Conservation (phyloP, 2,888 invertebrate species). For the Melikaiella ostensackeni region DNA sequence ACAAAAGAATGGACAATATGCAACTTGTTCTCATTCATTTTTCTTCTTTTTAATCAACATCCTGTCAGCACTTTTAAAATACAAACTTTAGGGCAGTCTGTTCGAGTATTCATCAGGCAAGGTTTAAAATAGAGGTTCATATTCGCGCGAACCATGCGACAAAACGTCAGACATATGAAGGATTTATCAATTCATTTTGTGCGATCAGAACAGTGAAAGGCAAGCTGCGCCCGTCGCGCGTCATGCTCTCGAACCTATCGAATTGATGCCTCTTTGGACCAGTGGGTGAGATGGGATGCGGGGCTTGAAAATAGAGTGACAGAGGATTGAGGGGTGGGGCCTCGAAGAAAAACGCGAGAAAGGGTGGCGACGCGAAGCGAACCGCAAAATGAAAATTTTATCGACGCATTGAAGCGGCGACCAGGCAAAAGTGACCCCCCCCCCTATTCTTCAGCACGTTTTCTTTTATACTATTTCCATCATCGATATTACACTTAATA, state of each 20-base stretch:
- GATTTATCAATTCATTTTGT: constrained; percentile 12
- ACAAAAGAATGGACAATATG: constrained; percentile 6
- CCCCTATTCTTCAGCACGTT: neutral
- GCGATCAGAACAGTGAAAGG: constrained; percentile 16
- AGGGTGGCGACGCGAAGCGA: constrained; percentile 50
- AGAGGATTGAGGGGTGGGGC: constrained; percentile 16
- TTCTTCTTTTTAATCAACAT: constrained; percentile 10
- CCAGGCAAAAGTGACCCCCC: constrained; percentile 13
- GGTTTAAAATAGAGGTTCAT: neutral
- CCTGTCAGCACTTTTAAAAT: neutral
- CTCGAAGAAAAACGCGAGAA: constrained; percentile 38
- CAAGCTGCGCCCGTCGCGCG: neutral
- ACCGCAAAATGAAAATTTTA: constrained; percentile 67
- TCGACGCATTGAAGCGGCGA: constrained; percentile 65
- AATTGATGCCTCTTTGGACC: constrained; percentile 15
- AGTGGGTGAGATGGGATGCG: neutral
- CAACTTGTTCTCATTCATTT: neutral
- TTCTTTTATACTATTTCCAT: constrained; percentile 14
- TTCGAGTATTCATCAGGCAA: neutral
- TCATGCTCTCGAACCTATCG: constrained; percentile 11
- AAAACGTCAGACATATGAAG: constrained; percentile 7
- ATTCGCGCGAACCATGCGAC: neutral
- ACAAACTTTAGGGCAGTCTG: neutral
- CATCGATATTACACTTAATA: constrained; percentile 24
- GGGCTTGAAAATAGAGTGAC: constrained; percentile 30